A percentile compares a stretch with the other conserved stretches of the same genome.
phyloP scores from a whole-genome alignment of 2,797 vertebrate species.

The Chaetodon trifasciatus region DNA sequence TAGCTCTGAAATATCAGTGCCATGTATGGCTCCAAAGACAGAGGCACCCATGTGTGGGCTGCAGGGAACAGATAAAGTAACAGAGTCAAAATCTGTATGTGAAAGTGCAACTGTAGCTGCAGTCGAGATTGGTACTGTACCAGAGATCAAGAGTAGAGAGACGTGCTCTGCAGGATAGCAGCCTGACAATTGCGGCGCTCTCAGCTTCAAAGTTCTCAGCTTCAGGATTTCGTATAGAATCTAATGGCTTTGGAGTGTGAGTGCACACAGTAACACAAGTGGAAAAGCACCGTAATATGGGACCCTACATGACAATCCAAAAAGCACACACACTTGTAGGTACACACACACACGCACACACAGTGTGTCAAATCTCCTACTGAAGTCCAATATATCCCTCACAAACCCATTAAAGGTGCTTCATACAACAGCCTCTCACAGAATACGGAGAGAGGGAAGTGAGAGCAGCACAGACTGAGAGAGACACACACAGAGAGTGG shows the following conservation, averaged over 20 bases:
- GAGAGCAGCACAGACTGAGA: conserved; percentile 64
- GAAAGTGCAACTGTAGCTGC: conserved; percentile 73
- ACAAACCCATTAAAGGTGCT: conserved; percentile 83
- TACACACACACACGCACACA: conserved; percentile 48
- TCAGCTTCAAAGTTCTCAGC: conserved; percentile 79
- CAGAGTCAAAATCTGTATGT: conserved; percentile 66
- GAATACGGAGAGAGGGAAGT: conserved; percentile 68
- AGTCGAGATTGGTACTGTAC: conserved; percentile 63
- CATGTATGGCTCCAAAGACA: conserved; percentile 36
- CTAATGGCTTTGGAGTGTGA: conserved; percentile 85
- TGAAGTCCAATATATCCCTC: conserved; percentile 81
- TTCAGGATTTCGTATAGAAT: conserved; percentile 81
- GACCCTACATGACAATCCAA: conserved; percentile 79
- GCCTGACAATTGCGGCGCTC: conserved; percentile 77
- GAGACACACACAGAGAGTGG: conserved; percentile 44
- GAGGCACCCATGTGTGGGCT: conserved; percentile 64
- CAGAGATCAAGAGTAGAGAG: conserved; percentile 73
- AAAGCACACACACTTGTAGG: conserved; percentile 65
- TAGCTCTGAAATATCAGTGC: conserved; percentile 45
- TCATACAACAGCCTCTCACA: conserved; percentile 82
- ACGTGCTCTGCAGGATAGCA: conserved; percentile 72
- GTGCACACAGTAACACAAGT: conserved; percentile 77
- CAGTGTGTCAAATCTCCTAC: conserved; percentile 72
- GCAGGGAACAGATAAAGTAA: conserved; percentile 72
- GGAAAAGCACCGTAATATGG: conserved; percentile 76